phyloP scores from a whole-genome alignment of 2,113 vertebrate genomes.

The Lynx canadensis region DNA sequence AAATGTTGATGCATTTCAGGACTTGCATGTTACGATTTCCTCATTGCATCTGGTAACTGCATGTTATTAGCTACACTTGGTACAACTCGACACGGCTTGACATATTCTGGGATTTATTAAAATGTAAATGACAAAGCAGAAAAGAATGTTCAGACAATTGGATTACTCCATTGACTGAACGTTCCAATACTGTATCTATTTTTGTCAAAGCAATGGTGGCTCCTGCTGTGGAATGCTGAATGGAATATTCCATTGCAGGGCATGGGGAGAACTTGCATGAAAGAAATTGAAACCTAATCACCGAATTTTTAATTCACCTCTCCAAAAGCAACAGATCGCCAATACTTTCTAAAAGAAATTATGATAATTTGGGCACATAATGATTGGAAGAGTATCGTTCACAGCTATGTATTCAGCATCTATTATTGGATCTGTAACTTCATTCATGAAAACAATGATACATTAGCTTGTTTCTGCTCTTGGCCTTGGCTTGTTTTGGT shows the following conservation, averaged over 20 bases:
- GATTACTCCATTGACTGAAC: constrained; percentile 85
- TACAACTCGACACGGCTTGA: constrained; percentile 76
- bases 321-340: constrained; percentile 59
- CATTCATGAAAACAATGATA: constrained; percentile 73
- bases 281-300: constrained; percentile 63
- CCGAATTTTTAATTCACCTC: constrained; percentile 58
- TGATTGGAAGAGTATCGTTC: constrained; percentile 46
- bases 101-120: constrained; percentile 85
- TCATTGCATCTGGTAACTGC: constrained; percentile 82
- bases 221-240: constrained; percentile 73
- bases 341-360: constrained; percentile 60
- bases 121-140: constrained; percentile 86
- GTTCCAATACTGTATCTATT: constrained; percentile 84
- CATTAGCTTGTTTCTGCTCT: constrained; percentile 37
- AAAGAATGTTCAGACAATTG: constrained; percentile 86
- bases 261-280: constrained; percentile 28
- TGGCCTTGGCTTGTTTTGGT: constrained; percentile 46
- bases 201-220: constrained; percentile 80
- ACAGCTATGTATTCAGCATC: constrained; percentile 31
- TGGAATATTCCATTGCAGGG: constrained; percentile 64
- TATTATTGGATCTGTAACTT: constrained; percentile 56
- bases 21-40: constrained; percentile 66
- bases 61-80: constrained; percentile 79
- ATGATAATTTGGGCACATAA: constrained; percentile 44
- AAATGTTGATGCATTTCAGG: constrained; percentile 62